These are phyloP conservation scores for Dolichopus griseipennis DNA, from an alignment of 2,888 invertebrate species.

Conservation along the genomic window DNA sequence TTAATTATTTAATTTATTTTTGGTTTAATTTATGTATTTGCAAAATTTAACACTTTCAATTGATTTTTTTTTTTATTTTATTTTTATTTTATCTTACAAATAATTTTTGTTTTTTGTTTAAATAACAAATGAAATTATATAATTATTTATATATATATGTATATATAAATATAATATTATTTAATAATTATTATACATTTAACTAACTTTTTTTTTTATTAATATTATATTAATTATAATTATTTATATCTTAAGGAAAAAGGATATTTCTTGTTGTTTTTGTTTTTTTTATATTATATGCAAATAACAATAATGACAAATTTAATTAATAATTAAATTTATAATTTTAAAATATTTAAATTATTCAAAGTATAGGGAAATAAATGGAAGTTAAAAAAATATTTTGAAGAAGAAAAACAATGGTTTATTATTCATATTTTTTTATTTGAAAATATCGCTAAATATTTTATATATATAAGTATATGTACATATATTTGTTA, in stretches of 20 bases:
- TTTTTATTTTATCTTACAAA: slow-evolving; percentile 21
- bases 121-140: slow-evolving; percentile 9
- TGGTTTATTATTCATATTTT: no score
- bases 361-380: not conserved
- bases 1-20: slow-evolving; percentile 19
- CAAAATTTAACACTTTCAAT: slow-evolving; percentile 23
- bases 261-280: not conserved
- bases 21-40: slow-evolving; percentile 25
- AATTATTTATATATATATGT: slow-evolving; percentile 18
- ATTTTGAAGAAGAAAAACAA: no score
- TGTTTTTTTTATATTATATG: not conserved
- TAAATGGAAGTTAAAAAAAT: not conserved
- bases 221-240: not conserved
- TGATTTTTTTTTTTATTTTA: slow-evolving; percentile 17
- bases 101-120: slow-evolving; percentile 9
- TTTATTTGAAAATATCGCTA: no score
- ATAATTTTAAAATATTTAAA: not conserved
- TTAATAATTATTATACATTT: slow-evolving; percentile 15
- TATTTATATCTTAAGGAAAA: not conserved
- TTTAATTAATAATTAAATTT: not conserved
- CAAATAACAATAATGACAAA: not conserved
- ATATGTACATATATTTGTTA: no score
- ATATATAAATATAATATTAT: slow-evolving; percentile 16
- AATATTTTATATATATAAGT: no score
- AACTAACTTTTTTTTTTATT: not conserved